phyloP scores from a whole-genome alignment of 2,888 invertebrate species.

The Plagiodera versicolora region DNA sequence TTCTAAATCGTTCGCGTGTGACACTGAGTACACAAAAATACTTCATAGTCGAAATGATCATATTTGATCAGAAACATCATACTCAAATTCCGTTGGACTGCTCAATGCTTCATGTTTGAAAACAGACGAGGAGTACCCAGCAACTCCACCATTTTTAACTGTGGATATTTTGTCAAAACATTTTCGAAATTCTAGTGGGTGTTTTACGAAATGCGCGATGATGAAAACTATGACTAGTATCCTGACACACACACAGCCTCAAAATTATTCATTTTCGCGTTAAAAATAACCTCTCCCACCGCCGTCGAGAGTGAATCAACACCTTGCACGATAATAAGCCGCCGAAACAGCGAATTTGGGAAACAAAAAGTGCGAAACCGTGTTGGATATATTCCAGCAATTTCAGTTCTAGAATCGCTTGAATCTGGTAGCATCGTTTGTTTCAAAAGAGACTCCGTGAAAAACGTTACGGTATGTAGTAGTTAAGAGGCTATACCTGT shows the following conservation, averaged over 20 bases:
- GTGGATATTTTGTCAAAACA: neutral
- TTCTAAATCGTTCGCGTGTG: no score
- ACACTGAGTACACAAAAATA: no score
- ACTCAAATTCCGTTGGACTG: no score
- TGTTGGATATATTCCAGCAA: constrained; percentile 5
- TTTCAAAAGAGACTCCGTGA: neutral
- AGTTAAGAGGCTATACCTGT: no score
- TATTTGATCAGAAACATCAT: no score
- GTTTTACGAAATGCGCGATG: constrained; percentile 2
- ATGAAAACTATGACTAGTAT: neutral
- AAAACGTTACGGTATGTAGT: constrained; percentile 14
- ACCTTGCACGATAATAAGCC: neutral
- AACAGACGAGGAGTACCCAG: no score
- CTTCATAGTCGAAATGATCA: no score
- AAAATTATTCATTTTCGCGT: constrained; percentile 9
- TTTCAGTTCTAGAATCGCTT: constrained; percentile 1
- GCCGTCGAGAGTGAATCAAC: constrained; percentile 8
- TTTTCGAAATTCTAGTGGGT: neutral
- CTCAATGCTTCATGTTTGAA: no score
- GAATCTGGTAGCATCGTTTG: neutral
- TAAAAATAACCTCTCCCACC: constrained; percentile 8
- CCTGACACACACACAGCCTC: neutral
- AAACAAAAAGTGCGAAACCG: neutral
- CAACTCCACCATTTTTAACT: no score
- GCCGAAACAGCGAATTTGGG: neutral